Evolutionary conservation across 1,140 invertebrate genomes (phyloP).

Genomic region (Catajapyx aquilonaris): DNA sequence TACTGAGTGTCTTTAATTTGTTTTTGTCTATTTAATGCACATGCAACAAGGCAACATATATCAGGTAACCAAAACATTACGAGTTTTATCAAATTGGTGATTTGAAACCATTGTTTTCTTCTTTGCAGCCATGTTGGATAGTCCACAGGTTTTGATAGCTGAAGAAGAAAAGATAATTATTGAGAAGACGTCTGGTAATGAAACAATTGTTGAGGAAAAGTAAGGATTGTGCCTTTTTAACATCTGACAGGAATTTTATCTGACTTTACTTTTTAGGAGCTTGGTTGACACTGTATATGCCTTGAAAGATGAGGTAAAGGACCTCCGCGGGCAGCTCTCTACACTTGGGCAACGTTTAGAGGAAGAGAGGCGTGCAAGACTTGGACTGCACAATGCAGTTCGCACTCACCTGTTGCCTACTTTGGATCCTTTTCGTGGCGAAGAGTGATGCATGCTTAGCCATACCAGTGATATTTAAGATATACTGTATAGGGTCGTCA

Average conservation of each 20-base stretch:
- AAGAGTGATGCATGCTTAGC: not conserved
- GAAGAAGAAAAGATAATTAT: constrained; percentile 36
- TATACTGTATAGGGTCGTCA: too few relatives aligned
- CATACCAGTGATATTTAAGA: too few relatives aligned
- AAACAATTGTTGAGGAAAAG: constrained; percentile 29
- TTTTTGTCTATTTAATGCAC: too few relatives aligned
- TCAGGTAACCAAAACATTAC: too few relatives aligned
- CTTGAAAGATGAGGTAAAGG: constrained; percentile 36
- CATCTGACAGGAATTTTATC: too few relatives aligned
- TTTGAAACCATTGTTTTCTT: constrained; percentile 5
- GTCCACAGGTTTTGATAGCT: constrained; percentile 30
- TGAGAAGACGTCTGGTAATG: constrained; percentile 25
- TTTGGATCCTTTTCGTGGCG: not conserved
- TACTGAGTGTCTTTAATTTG: too few relatives aligned
- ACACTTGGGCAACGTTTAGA: constrained; percentile 24
- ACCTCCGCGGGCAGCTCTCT: constrained; percentile 28
- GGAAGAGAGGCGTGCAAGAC: constrained; percentile 24
- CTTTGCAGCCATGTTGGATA: constrained; percentile 14
- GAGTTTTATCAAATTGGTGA: too few relatives aligned
- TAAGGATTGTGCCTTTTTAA: too few relatives aligned
- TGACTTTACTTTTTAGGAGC: constrained; percentile 26
- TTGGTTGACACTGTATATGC: constrained; percentile 46
- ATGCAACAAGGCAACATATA: too few relatives aligned
- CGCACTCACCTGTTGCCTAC: constrained; percentile 6
- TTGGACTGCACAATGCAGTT: constrained; percentile 18